phyloP scores from a whole-genome alignment of 2,888 invertebrate genomes.

The Drosophila longiperda region DNA sequence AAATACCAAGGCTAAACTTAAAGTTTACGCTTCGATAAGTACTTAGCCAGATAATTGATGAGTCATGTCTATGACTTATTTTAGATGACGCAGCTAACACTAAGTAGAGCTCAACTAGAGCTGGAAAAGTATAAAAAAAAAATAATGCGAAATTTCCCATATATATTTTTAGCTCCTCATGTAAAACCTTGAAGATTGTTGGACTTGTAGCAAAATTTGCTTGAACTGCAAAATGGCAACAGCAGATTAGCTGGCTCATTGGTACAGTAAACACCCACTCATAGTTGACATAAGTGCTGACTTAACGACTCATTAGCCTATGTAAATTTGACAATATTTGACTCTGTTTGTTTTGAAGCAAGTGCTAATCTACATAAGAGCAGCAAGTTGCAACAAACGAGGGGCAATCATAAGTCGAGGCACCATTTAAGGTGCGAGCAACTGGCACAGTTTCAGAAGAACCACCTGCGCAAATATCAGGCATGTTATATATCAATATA shows the following conservation, averaged over 20 bases:
- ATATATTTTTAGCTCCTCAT: no score
- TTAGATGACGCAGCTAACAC: background rate
- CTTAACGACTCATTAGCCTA: constrained; percentile 55
- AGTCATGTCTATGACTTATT: background rate
- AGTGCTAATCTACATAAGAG: constrained; percentile 25
- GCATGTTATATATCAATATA: constrained; percentile 23
- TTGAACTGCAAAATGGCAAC: constrained; percentile 11
- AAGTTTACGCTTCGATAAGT: constrained; percentile 2
- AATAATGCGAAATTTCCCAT: background rate
- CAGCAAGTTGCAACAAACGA: constrained; percentile 6
- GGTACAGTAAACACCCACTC: constrained; percentile 34
- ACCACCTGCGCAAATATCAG: constrained; percentile 80
- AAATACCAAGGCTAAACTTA: background rate
- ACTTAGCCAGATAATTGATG: background rate
- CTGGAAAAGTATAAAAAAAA: background rate
- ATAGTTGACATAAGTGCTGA: constrained; percentile 12
- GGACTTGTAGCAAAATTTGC: background rate
- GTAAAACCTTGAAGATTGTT: constrained; percentile 14
- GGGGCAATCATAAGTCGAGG: constrained; percentile 54
- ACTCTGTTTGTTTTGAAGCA: background rate
- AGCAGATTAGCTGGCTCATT: constrained; percentile 25
- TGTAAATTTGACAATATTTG: constrained; percentile 66
- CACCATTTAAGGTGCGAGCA: constrained; percentile 78
- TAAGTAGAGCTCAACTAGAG: background rate
- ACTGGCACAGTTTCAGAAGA: constrained; percentile 75